A percentile compares a stretch with the other conserved stretches of the same genome.
These are phyloP conservation scores for Pavo muticus DNA, from an alignment of 2,113 vertebrate species.

Conservation along the genomic window DNA sequence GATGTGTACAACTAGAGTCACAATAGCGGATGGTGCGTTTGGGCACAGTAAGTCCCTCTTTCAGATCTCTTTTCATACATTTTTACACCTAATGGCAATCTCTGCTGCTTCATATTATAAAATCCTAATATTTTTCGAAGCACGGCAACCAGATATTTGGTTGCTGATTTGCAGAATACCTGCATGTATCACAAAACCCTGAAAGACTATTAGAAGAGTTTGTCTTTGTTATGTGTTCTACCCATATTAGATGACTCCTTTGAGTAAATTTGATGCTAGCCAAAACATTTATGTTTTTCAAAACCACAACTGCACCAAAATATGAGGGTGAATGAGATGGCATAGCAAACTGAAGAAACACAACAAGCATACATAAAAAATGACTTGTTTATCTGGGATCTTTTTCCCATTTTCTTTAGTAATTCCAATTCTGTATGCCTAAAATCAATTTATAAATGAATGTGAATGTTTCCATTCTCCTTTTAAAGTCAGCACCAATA, in stretches of 20 bases:
- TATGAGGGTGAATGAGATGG: not conserved
- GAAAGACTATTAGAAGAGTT: not conserved
- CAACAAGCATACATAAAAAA: not conserved
- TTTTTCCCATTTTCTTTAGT: not conserved
- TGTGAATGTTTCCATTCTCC: constrained; percentile 37
- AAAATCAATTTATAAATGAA: not conserved
- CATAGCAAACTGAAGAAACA: not conserved
- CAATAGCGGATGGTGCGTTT: not conserved
- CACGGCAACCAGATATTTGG: not conserved
- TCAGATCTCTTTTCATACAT: not conserved
- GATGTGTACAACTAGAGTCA: not conserved
- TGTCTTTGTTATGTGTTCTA: not conserved
- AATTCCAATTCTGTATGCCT: not conserved
- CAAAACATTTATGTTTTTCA: not conserved
- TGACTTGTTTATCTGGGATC: not conserved
- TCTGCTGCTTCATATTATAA: not conserved
- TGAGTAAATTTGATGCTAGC: not conserved
- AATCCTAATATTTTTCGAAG: not conserved
- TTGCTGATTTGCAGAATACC: not conserved
- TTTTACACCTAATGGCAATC: not conserved
- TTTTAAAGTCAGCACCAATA: constrained; percentile 16
- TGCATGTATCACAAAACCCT: not conserved
- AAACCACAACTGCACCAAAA: not conserved
- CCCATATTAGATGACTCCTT: not conserved
- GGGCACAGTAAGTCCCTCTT: not conserved